Percentiles rank a stretch among this genome's conserved stretches.
Evolutionary conservation across 1,140 invertebrate genomes (phyloP).

Genomic region (Idris sp.): DNA sequence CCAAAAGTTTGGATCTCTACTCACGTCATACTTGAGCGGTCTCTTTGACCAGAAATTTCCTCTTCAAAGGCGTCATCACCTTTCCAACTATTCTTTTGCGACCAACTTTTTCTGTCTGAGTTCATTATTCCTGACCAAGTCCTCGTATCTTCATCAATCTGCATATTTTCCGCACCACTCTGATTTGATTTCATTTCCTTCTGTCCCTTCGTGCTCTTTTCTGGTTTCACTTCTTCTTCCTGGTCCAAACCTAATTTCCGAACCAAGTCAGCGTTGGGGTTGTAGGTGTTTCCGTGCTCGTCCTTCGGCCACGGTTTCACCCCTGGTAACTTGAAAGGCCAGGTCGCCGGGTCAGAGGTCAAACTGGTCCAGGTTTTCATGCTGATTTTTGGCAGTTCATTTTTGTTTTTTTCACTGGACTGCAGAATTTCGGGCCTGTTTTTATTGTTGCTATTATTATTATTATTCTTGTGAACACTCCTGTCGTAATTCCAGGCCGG

Average conservation of each 20-base stretch:
- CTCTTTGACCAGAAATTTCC: slow-evolving; percentile 32
- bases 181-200: slow-evolving; percentile 15
- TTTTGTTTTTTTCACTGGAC: slow-evolving; percentile 48
- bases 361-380: slow-evolving; percentile 74
- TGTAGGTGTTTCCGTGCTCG: slow-evolving; percentile 72
- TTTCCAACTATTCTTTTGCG: slow-evolving; percentile 50
- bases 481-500: slow-evolving; percentile 37
- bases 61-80: slow-evolving; percentile 44
- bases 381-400: slow-evolving; percentile 66
- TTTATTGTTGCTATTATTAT: no score
- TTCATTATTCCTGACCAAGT: slow-evolving; percentile 56
- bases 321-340: slow-evolving; percentile 71
- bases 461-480: slow-evolving; percentile 6
- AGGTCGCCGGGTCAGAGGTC: slow-evolving; percentile 72
- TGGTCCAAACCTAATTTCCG: slow-evolving; percentile 71
- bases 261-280: slow-evolving; percentile 71
- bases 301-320: slow-evolving; percentile 74
- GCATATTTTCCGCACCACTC: slow-evolving; percentile 31
- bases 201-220: slow-evolving; percentile 14
- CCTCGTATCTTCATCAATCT: slow-evolving; percentile 42
- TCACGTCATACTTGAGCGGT: slow-evolving; percentile 46
- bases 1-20: slow-evolving; percentile 29
- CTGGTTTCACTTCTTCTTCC: slow-evolving; percentile 40
- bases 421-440: slow-evolving; percentile 59
- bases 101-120: slow-evolving; percentile 53